Evolutionary conservation across 2,797 vertebrate species (phyloP).

Genomic region (Liasis olivaceus): DNA sequence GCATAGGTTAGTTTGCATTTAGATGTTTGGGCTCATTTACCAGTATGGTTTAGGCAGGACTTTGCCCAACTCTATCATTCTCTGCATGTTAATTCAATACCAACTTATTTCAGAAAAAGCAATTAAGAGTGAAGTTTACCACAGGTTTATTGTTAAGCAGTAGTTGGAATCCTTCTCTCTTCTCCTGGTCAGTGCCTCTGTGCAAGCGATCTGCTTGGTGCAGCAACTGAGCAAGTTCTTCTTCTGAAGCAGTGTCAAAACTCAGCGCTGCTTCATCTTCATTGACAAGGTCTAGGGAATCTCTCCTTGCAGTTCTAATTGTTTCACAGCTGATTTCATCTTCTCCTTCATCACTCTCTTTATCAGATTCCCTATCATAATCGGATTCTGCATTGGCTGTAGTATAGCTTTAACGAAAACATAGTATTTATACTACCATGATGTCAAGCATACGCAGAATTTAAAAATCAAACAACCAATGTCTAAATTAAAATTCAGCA

Average conservation of each 20-base stretch:
- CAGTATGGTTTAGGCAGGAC: neutral
- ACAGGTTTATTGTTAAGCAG: slow-evolving; percentile 83
- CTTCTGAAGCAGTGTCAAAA: slow-evolving; percentile 63
- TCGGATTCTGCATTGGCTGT: slow-evolving; percentile 94
- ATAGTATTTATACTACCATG: neutral
- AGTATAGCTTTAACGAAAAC: slow-evolving; percentile 77
- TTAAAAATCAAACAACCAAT: neutral
- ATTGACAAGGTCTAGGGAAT: slow-evolving; percentile 68
- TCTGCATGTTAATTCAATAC: neutral
- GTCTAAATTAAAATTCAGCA: neutral
- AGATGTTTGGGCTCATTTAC: neutral
- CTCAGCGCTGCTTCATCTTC: slow-evolving; percentile 68
- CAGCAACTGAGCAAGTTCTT: slow-evolving; percentile 83
- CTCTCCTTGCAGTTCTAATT: slow-evolving; percentile 78
- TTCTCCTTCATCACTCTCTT: slow-evolving; percentile 81
- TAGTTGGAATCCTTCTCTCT: slow-evolving; percentile 84
- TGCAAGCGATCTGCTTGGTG: slow-evolving; percentile 85
- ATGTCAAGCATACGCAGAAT: neutral
- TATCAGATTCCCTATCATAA: slow-evolving; percentile 82
- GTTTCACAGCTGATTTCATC: slow-evolving; percentile 88
- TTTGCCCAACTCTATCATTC: slow-evolving; percentile 7
- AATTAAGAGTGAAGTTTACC: slow-evolving; percentile 72
- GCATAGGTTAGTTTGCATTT: neutral
- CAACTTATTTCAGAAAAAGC: neutral
- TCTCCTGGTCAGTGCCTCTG: slow-evolving; percentile 74